Evolutionary conservation across 2,113 vertebrate species (phyloP).

Genomic region (Hippoglossus stenolepis): DNA sequence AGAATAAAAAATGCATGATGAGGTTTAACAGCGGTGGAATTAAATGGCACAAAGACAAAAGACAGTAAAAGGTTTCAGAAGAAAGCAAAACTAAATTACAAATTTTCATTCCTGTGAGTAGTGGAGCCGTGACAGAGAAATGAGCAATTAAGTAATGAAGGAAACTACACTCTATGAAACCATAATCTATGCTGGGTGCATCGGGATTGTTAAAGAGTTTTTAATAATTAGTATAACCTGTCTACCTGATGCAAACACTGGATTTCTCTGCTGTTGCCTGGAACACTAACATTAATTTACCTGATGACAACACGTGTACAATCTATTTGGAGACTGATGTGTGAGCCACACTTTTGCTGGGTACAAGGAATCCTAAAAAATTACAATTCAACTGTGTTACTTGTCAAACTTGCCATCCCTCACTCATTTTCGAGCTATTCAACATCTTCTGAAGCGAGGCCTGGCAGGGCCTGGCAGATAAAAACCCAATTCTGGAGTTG

Average conservation of each 20-base stretch:
- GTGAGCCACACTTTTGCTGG: not conserved
- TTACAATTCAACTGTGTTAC: not conserved
- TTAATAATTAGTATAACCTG: too few relatives aligned
- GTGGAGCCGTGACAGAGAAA: not conserved
- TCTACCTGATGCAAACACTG: too few relatives aligned
- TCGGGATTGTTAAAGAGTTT: too few relatives aligned
- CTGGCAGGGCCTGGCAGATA: not conserved
- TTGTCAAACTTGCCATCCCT: not conserved
- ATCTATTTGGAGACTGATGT: too few relatives aligned
- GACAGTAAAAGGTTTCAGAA: not conserved
- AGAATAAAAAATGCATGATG: not conserved
- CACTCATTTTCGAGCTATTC: conserved; percentile 5
- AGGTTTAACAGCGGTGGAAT: not conserved
- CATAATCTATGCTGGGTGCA: not conserved
- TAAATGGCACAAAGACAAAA: not conserved
- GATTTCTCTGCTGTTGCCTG: too few relatives aligned
- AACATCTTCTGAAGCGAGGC: conserved; percentile 1
- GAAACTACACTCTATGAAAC: not conserved
- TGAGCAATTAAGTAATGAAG: not conserved
- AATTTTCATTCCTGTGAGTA: not conserved
- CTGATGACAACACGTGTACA: too few relatives aligned
- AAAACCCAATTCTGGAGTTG: not conserved
- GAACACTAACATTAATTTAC: too few relatives aligned
- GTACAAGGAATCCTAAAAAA: not conserved
- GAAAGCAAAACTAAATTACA: not conserved